phyloP scores from a whole-genome alignment of 2,113 vertebrate genomes.

The Planiliza haematocheilus region DNA sequence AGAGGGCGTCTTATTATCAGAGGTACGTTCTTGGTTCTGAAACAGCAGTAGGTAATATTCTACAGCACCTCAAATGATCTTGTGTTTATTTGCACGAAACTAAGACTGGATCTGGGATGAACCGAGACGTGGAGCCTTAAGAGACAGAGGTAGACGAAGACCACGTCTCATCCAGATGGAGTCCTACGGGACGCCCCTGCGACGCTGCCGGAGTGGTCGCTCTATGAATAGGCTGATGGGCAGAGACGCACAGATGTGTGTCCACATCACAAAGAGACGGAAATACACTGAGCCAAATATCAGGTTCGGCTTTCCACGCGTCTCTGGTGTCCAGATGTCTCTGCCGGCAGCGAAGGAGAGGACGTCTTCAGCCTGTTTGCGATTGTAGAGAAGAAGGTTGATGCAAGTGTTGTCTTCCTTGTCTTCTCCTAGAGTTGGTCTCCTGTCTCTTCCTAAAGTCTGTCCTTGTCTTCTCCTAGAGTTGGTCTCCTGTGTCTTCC shows the following conservation, averaged over 20 bases:
- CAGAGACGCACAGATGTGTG: conserved; percentile 64
- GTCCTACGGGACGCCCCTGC: conserved; percentile 23
- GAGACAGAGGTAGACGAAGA: background rate
- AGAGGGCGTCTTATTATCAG: conserved; percentile 56
- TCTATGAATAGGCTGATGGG: conserved; percentile 62
- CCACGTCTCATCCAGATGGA: background rate
- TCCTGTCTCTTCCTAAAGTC: no score
- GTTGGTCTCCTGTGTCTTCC: no score
- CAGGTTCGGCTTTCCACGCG: conserved; percentile 56
- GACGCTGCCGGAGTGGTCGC: conserved; percentile 19
- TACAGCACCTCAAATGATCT: no score
- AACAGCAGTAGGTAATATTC: no score
- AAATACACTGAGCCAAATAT: conserved; percentile 53
- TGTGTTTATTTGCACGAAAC: no score
- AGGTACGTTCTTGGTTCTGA: no score
- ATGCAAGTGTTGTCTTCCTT: conserved; percentile 6
- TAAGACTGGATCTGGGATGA: no score
- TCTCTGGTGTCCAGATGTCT: conserved; percentile 66
- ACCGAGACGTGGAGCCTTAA: background rate
- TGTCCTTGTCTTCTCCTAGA: no score
- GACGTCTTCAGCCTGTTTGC: conserved; percentile 7
- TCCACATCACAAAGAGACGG: conserved; percentile 70
- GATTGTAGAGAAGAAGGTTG: no score
- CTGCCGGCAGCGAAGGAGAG: background rate
- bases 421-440: background rate